Conservation (phyloP, 2,888 invertebrate species). For the Halocaridina rubra region DNA sequence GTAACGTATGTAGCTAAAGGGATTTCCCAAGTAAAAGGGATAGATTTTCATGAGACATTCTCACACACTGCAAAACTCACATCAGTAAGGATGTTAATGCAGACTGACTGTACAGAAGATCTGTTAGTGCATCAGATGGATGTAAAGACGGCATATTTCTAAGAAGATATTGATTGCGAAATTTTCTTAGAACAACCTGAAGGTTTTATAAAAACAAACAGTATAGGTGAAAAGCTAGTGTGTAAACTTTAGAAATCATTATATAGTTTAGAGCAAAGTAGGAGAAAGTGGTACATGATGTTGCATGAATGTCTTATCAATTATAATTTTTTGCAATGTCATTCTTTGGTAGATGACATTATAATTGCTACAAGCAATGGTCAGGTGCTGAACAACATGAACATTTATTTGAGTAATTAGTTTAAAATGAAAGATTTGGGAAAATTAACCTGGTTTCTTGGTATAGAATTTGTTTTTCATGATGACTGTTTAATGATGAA, state of each 20-base stretch:
- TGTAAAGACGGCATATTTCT: too few relatives aligned
- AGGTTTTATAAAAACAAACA: neutral
- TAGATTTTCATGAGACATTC: too few relatives aligned
- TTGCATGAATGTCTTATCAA: too few relatives aligned
- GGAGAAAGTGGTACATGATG: neutral
- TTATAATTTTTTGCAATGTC: too few relatives aligned
- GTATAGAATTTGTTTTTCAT: neutral
- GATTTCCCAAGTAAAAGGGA: too few relatives aligned
- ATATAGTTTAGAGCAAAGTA: neutral
- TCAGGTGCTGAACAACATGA: neutral
- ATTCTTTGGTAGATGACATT: neutral
- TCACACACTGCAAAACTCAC: too few relatives aligned
- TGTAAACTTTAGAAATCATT: neutral
- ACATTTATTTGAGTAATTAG: neutral
- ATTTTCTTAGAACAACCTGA: neutral
- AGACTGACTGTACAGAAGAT: too few relatives aligned
- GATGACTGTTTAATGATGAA: neutral
- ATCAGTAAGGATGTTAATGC: too few relatives aligned
- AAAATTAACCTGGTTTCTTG: neutral
- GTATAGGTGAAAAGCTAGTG: neutral
- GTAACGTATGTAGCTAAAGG: too few relatives aligned
- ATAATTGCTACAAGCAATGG: neutral
- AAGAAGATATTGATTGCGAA: neutral
- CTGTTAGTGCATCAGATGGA: too few relatives aligned
- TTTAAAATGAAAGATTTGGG: constrained; percentile 5